Evolutionary conservation across 2,113 vertebrate species (phyloP).

Genomic region (Riparia riparia): DNA sequence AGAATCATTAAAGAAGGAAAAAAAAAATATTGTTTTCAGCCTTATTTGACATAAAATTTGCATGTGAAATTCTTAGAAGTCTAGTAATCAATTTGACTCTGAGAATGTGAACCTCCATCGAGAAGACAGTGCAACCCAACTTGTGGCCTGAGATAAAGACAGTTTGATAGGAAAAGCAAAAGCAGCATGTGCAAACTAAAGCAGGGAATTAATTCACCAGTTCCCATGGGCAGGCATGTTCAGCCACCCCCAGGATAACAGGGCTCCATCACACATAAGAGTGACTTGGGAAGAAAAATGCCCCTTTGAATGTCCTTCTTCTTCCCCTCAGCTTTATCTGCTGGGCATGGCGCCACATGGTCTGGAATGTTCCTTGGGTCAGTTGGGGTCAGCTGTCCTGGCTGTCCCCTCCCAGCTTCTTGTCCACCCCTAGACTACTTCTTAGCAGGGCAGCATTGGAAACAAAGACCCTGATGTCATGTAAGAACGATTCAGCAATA

Average conservation of each 20-base stretch:
- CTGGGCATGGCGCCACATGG: rapidly evolving
- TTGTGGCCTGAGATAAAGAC: not conserved
- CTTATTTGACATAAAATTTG: not conserved
- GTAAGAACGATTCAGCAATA: not conserved
- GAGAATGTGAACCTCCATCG: rapidly evolving
- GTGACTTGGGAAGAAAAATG: not conserved
- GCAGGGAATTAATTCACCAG: not conserved
- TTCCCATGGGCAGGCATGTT: not conserved
- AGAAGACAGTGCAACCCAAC: not conserved
- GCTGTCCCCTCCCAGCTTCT: not conserved
- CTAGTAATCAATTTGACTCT: not conserved
- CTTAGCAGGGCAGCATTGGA: not conserved
- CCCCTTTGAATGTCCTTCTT: not conserved
- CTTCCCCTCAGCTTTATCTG: not conserved
- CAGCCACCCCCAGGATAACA: not conserved
- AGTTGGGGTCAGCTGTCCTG: not conserved
- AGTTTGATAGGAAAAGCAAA: not conserved
- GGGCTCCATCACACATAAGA: rapidly evolving
- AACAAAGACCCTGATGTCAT: not conserved
- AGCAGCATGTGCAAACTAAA: rapidly evolving
- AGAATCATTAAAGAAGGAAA: not conserved
- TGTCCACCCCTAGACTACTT: not conserved
- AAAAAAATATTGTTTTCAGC: not conserved
- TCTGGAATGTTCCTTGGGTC: not conserved
- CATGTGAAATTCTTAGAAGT: not conserved